phyloP scores from a whole-genome alignment of 2,888 invertebrate genomes.

The Xanthorhoe spadicearia region DNA sequence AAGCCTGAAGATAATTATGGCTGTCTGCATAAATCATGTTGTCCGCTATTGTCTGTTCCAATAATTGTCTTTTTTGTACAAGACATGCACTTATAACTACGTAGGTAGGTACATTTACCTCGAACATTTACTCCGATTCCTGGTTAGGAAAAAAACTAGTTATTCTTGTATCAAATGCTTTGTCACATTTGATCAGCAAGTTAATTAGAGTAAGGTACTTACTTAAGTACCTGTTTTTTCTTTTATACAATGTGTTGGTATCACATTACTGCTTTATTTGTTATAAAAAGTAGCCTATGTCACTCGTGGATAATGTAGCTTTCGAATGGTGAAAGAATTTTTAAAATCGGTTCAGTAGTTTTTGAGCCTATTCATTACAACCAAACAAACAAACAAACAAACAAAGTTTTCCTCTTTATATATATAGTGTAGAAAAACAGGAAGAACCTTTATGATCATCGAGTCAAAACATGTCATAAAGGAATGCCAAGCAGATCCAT shows the following conservation, averaged over 20 bases:
- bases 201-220: neutral
- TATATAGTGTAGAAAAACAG: too few relatives aligned
- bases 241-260: neutral
- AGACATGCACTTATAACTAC: neutral
- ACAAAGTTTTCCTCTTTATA: too few relatives aligned
- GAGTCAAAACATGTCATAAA: neutral
- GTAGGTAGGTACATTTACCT: neutral
- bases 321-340: too few relatives aligned
- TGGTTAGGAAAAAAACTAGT: conserved; percentile 5
- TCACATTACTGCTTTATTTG: conserved; percentile 2
- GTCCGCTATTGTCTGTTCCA: too few relatives aligned
- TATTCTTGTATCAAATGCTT: conserved; percentile 6
- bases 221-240: neutral
- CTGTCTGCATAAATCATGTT: too few relatives aligned
- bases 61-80: neutral
- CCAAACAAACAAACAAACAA: too few relatives aligned
- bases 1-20: too few relatives aligned
- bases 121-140: conserved; percentile 8
- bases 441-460: neutral
- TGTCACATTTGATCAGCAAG: conserved; percentile 1
- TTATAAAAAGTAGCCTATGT: too few relatives aligned
- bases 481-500: too few relatives aligned
- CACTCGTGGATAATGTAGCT: too few relatives aligned
- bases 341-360: too few relatives aligned
- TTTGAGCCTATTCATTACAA: too few relatives aligned